A percentile compares a stretch with the other conserved stretches of the same genome.
phyloP scores from a whole-genome alignment of 1,140 invertebrate species.

The Drosophila prosaltans region DNA sequence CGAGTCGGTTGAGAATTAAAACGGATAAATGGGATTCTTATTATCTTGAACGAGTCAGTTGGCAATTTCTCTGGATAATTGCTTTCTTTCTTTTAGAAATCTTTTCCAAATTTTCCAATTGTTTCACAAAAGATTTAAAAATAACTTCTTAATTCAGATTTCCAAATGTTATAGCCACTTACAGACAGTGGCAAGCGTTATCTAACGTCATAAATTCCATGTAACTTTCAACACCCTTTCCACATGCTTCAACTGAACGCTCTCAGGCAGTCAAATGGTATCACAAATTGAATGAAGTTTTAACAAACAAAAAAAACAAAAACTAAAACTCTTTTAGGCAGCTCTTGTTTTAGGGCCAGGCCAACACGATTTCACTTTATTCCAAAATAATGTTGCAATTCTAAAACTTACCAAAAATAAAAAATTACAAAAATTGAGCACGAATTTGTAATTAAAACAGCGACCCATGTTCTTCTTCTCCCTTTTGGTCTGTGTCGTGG shows the following conservation, averaged over 20 bases:
- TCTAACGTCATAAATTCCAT: not conserved
- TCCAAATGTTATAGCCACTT: too few relatives aligned
- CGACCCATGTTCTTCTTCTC: constrained; percentile 50
- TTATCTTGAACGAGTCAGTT: too few relatives aligned
- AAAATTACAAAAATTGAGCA: constrained; percentile 78
- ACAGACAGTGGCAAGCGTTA: too few relatives aligned
- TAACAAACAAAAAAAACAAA: constrained; percentile 23
- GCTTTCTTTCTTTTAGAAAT: too few relatives aligned
- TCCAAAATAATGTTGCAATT: constrained; percentile 6
- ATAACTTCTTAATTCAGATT: too few relatives aligned
- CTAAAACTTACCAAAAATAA: constrained; percentile 71
- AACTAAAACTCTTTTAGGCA: constrained; percentile 23
- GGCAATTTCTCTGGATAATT: too few relatives aligned
- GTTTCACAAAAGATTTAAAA: too few relatives aligned
- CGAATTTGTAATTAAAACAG: constrained; percentile 71
- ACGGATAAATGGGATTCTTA: too few relatives aligned
- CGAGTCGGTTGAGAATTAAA: too few relatives aligned
- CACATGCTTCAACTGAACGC: constrained; percentile 15
- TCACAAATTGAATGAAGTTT: constrained; percentile 38
- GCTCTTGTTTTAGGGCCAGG: constrained; percentile 36
- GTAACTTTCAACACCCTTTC: constrained; percentile 13
- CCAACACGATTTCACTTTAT: constrained; percentile 46
- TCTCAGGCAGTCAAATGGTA: constrained; percentile 14
- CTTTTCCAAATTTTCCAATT: too few relatives aligned
- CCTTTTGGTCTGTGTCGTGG: constrained; percentile 8